A percentile compares a stretch with the other conserved stretches of the same genome.
phyloP scores from a whole-genome alignment of 2,888 invertebrate genomes.

The Agonopterix alstromeriana region DNA sequence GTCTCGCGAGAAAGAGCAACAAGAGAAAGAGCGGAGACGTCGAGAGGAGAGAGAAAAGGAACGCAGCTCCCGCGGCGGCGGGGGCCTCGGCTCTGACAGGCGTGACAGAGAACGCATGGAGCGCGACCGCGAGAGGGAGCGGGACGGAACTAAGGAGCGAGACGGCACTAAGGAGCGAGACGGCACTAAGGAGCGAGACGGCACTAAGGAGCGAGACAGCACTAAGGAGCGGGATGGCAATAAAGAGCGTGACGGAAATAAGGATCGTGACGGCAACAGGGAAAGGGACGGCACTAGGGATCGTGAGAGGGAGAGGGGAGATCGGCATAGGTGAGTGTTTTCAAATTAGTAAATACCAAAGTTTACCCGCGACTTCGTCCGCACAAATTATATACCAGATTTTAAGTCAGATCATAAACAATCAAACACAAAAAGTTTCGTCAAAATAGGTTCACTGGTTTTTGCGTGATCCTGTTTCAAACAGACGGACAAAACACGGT shows the following conservation, averaged over 20 bases:
- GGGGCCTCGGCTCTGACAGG: conserved; percentile 55
- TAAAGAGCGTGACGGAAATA: neutral
- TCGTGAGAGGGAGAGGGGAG: conserved; percentile 23
- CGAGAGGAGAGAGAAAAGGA: conserved; percentile 65
- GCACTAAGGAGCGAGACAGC: neutral
- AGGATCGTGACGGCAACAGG: conserved; percentile 3
- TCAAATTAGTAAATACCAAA: too few species aligned
- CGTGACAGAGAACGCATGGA: conserved; percentile 65
- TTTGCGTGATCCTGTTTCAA: too few species aligned
- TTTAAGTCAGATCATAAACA: too few species aligned
- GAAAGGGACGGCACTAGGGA: conserved; percentile 17
- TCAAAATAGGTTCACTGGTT: too few species aligned
- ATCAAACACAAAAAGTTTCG: too few species aligned
- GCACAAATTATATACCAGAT: too few species aligned
- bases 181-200: neutral
- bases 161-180: conserved; percentile 24
- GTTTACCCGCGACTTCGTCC: too few species aligned
- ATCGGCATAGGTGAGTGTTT: conserved; percentile 14
- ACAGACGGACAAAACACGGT: too few species aligned
- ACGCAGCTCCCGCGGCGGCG: conserved; percentile 44
- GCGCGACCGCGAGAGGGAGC: conserved; percentile 54
- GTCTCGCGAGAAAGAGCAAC: conserved; percentile 78
- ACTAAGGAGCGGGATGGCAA: neutral
- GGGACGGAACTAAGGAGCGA: conserved; percentile 31
- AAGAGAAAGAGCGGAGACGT: conserved; percentile 70